phyloP scores from a whole-genome alignment of 2,888 invertebrate species.

The Eupithecia subfuscata region DNA sequence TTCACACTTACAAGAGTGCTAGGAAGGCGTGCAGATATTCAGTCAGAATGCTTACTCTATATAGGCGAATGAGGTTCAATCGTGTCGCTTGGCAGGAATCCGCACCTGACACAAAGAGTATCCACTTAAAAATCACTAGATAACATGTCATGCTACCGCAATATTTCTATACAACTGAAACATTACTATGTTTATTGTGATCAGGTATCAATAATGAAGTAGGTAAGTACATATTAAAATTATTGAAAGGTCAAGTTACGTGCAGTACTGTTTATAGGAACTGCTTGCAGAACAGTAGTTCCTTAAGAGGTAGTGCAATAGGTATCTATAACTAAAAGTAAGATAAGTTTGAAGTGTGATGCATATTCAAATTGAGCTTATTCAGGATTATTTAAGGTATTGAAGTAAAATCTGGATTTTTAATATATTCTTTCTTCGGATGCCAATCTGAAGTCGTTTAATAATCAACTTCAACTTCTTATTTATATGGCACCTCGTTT shows the following conservation, averaged over 20 bases:
- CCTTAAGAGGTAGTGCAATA: constrained; percentile 12
- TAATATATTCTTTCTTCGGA: not conserved
- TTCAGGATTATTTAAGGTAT: not conserved
- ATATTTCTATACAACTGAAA: constrained; percentile 10
- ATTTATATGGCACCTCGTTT: too few relatives aligned
- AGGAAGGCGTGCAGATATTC: constrained; percentile 47
- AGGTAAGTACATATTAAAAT: not conserved
- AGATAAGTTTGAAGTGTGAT: not conserved
- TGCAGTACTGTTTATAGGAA: constrained; percentile 24
- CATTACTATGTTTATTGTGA: constrained; percentile 9
- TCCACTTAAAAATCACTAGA: constrained; percentile 44
- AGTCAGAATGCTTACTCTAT: constrained; percentile 77
- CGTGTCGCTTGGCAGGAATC: constrained; percentile 81
- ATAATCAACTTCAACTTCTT: too few relatives aligned
- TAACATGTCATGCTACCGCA: constrained; percentile 11
- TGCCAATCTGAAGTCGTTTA: not conserved
- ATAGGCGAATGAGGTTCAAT: constrained; percentile 81
- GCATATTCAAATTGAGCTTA: not conserved
- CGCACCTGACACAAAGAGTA: constrained; percentile 79
- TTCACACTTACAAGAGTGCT: constrained; percentile 26
- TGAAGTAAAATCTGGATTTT: not conserved
- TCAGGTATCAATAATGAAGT: not conserved
- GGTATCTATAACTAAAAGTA: constrained; percentile 1
- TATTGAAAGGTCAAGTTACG: constrained; percentile 15
- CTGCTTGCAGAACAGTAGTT: constrained; percentile 1